Conservation (phyloP, 2,888 invertebrate species). For the Acanthoscelides obtectus region DNA sequence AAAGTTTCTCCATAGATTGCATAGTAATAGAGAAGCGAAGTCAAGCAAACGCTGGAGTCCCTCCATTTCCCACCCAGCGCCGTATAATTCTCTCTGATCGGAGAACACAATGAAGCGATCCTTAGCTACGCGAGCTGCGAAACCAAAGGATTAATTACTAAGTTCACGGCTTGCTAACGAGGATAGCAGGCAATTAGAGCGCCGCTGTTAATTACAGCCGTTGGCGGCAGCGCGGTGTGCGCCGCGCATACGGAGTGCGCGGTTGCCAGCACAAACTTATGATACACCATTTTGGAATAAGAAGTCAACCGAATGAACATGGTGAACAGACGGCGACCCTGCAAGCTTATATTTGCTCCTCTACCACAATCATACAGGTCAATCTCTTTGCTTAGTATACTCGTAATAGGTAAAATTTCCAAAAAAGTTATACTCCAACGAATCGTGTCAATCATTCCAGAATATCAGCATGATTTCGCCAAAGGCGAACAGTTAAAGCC, state of each 20-base stretch:
- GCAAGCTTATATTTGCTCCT: too few species aligned
- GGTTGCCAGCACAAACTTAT: too few species aligned
- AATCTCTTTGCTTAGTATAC: too few species aligned
- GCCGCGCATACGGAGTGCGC: constrained; percentile 6
- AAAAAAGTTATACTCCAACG: too few species aligned
- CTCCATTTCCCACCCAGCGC: constrained; percentile 46
- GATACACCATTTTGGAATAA: too few species aligned
- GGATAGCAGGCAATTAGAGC: constrained; percentile 50
- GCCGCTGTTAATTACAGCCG: constrained; percentile 50
- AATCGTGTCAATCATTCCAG: too few species aligned
- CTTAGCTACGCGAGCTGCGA: constrained; percentile 42
- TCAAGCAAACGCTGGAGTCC: constrained; percentile 38
- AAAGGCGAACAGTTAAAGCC: too few species aligned
- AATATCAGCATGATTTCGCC: too few species aligned
- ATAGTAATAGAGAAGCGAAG: constrained; percentile 14
- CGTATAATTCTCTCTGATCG: not conserved
- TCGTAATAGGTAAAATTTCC: too few species aligned
- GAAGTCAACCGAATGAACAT: too few species aligned
- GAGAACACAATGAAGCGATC: constrained; percentile 17
- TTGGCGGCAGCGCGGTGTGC: constrained; percentile 32
- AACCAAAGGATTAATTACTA: constrained; percentile 52
- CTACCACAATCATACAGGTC: too few species aligned
- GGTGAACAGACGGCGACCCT: too few species aligned
- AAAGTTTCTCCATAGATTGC: not conserved
- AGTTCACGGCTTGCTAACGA: constrained; percentile 53